Percentiles rank a stretch among this genome's conserved stretches.
Evolutionary conservation across 2,113 vertebrate species (phyloP).

Genomic region (Crotalus tigris): DNA sequence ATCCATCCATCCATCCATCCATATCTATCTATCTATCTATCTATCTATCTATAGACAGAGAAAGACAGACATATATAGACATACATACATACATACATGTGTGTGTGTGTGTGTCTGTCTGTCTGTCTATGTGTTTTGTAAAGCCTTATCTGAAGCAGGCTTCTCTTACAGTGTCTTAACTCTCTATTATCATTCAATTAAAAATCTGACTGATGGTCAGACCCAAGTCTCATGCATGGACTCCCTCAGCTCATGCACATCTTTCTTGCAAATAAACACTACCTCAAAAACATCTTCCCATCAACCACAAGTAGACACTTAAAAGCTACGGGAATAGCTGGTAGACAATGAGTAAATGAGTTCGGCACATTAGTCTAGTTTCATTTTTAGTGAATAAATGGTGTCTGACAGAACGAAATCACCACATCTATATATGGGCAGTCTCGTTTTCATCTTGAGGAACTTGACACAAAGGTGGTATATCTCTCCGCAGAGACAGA

Average conservation of each 20-base stretch:
- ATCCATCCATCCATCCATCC: no score
- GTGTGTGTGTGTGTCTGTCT: not conserved
- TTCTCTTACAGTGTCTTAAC: not conserved
- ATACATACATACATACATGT: no score
- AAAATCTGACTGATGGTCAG: not conserved
- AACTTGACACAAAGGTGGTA: not conserved
- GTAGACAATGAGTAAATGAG: not conserved
- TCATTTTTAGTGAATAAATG: not conserved
- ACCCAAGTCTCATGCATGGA: not conserved
- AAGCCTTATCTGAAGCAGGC: not conserved
- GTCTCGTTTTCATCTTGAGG: not conserved
- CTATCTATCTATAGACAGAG: no score
- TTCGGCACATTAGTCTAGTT: accelerated
- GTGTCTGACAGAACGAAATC: not conserved
- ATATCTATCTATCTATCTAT: no score
- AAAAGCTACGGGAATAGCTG: not conserved
- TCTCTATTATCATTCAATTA: not conserved
- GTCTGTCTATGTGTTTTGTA: not conserved
- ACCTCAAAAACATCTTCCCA: not conserved
- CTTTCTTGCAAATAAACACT: not conserved
- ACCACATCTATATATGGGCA: not conserved
- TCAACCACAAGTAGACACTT: not conserved
- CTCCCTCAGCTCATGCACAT: not conserved
- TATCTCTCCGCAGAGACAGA: not conserved
- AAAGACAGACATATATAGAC: no score